Evolutionary conservation across 1,140 invertebrate species (phyloP).

Genomic region (Anoplophora glabripennis): DNA sequence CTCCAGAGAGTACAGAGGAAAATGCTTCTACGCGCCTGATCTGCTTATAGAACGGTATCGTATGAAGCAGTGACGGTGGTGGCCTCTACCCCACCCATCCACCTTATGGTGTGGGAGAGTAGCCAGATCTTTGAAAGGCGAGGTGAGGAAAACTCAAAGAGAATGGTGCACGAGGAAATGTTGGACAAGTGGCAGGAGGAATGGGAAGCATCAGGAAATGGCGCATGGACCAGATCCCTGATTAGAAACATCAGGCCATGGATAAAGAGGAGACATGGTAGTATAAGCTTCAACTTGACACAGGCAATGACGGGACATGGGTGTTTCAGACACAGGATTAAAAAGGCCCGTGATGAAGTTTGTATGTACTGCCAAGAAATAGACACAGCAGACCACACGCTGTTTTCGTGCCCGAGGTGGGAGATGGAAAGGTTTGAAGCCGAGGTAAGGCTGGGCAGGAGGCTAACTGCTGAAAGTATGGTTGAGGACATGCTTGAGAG

Average conservation of each 20-base stretch:
- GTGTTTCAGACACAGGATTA: constrained; percentile 10
- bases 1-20: constrained; percentile 9
- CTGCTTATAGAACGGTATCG: constrained; percentile 19
- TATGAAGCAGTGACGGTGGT: constrained; percentile 13
- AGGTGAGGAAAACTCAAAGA: not conserved
- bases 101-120: constrained; percentile 11
- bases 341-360: constrained; percentile 3
- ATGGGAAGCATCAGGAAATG: constrained; percentile 9
- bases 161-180: not conserved
- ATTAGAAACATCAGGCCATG: constrained; percentile 1
- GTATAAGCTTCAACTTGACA: constrained; percentile 6
- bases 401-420: constrained; percentile 38
- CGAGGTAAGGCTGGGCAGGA: constrained; percentile 49
- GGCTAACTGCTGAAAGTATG: constrained; percentile 36
- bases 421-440: constrained; percentile 47
- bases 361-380: constrained; percentile 24
- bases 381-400: constrained; percentile 17
- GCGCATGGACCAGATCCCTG: constrained; percentile 8
- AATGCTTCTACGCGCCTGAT: constrained; percentile 4
- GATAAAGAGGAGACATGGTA: constrained; percentile 10
- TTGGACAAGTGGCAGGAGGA: constrained; percentile 10
- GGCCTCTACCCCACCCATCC: constrained; percentile 8
- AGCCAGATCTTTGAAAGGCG: not conserved
- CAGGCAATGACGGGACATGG: constrained; percentile 12
- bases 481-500: constrained; percentile 1